Conservation (phyloP, 2,113 vertebrate genomes). For the Catharus fuscescens region DNA sequence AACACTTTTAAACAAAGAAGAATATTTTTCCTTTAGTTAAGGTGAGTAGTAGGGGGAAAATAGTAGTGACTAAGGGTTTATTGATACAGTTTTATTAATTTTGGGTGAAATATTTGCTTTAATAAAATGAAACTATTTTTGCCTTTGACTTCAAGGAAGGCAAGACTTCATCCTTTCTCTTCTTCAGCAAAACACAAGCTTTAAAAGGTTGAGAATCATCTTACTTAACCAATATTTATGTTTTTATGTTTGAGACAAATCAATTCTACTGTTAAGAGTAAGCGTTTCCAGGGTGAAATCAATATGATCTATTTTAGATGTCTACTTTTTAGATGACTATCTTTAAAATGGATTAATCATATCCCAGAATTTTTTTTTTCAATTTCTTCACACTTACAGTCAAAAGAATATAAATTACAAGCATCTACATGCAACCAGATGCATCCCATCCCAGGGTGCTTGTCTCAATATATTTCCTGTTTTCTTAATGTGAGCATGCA, state of each 20-base stretch:
- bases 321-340: neutral
- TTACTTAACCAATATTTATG: neutral
- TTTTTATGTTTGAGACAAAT: neutral
- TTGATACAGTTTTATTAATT: neutral
- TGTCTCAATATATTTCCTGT: neutral
- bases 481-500: neutral
- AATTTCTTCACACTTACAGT: neutral
- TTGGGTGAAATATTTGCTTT: neutral
- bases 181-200: neutral
- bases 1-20: neutral
- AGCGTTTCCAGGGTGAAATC: neutral
- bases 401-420: neutral
- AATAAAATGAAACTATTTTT: neutral
- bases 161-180: neutral
- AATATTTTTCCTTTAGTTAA: neutral
- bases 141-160: neutral
- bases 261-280: neutral
- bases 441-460: neutral
- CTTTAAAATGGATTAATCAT: neutral
- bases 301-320: neutral
- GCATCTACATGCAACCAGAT: neutral
- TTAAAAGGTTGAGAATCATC: neutral
- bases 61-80: neutral
- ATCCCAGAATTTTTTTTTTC: neutral
- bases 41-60: neutral